phyloP scores from a whole-genome alignment of 2,888 invertebrate genomes.

The Parthenolecanium corni region DNA sequence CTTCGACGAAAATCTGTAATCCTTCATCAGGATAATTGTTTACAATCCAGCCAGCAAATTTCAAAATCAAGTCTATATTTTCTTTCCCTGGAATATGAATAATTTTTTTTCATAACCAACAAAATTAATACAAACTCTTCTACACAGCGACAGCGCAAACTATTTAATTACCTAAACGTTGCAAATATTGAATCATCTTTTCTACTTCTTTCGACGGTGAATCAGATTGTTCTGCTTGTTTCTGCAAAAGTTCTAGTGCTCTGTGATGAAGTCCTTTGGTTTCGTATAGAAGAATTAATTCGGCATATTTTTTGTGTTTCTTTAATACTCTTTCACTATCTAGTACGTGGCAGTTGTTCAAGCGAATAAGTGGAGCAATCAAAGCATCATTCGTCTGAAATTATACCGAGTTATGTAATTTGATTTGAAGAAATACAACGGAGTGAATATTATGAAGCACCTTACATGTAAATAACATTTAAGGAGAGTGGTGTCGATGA shows the following conservation, averaged over 20 bases:
- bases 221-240: constrained; percentile 60
- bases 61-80: constrained; percentile 76
- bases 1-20: constrained; percentile 76
- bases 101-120: constrained; percentile 1
- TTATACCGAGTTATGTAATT: no score
- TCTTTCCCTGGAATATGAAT: constrained; percentile 48
- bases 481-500: constrained; percentile 91
- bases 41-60: constrained; percentile 89
- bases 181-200: constrained; percentile 79
- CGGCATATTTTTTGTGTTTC: constrained; percentile 77
- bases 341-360: constrained; percentile 84
- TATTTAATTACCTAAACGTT: constrained; percentile 58
- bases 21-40: constrained; percentile 78
- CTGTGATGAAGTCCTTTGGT: constrained; percentile 84
- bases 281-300: constrained; percentile 90
- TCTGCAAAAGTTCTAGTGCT: constrained; percentile 75
- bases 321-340: constrained; percentile 84
- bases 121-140: neutral
- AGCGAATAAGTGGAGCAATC: constrained; percentile 76
- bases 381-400: constrained; percentile 85
- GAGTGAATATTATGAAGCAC: constrained; percentile 7
- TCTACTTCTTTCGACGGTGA: constrained; percentile 69
- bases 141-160: neutral
- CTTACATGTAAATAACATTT: constrained; percentile 89
- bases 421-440: neutral